These are phyloP conservation scores for Apotomis betuletana DNA, from an alignment of 2,888 invertebrate species.

Conservation along the genomic window DNA sequence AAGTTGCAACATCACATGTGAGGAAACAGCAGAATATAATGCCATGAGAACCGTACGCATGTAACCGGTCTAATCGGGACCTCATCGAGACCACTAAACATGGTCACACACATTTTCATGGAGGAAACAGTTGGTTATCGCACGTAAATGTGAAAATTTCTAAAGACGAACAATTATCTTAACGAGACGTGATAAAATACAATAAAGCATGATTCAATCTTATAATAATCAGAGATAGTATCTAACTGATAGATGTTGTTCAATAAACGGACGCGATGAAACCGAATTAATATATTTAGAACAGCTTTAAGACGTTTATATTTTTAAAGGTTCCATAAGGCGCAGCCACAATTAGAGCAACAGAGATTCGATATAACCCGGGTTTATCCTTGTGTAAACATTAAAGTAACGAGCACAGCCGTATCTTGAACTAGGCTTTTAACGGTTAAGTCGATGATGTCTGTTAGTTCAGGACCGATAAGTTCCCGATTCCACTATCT, in stretches of 20 bases:
- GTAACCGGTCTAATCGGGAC: slow-evolving; percentile 37
- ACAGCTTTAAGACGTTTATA: slow-evolving; percentile 11
- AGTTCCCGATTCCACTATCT: slow-evolving; percentile 28
- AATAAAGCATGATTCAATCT: slow-evolving; percentile 15
- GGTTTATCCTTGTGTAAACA: slow-evolving; percentile 30
- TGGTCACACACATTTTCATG: not conserved
- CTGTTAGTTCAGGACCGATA: slow-evolving; percentile 28
- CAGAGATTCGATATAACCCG: slow-evolving; percentile 21
- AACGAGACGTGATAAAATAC: slow-evolving; percentile 25
- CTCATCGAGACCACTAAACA: slow-evolving; percentile 22
- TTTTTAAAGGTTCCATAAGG: slow-evolving; percentile 8
- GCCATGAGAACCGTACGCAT: slow-evolving; percentile 49
- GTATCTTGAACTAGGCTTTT: slow-evolving; percentile 30
- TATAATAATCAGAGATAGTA: slow-evolving; percentile 26
- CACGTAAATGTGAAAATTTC: not conserved
- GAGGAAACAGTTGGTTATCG: not conserved
- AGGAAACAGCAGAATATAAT: slow-evolving; percentile 50
- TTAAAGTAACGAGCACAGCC: slow-evolving; percentile 28
- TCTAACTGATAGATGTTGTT: slow-evolving; percentile 29
- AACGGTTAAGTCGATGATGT: slow-evolving; percentile 31
- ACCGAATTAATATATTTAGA: slow-evolving; percentile 8
- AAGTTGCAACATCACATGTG: slow-evolving; percentile 58
- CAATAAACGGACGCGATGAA: slow-evolving; percentile 14
- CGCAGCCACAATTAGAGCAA: slow-evolving; percentile 18
- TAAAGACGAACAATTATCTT: slow-evolving; percentile 1